These are phyloP conservation scores for Resseliella maxima DNA, from an alignment of 2,888 invertebrate species.

Conservation along the genomic window DNA sequence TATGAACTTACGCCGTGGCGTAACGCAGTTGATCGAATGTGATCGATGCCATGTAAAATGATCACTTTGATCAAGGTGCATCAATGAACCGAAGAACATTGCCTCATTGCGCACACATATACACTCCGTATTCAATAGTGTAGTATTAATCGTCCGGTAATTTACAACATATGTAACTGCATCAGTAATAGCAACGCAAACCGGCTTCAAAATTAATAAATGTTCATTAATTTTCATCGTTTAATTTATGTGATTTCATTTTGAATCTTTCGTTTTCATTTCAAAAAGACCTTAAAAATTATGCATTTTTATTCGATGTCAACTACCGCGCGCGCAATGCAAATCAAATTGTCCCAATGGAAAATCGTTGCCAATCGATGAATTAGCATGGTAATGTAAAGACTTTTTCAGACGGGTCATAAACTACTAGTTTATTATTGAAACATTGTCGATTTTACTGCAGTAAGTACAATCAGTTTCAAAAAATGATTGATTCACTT, in stretches of 20 bases:
- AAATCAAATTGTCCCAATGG: neutral
- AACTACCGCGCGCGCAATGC: conserved; percentile 1
- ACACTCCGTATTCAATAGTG: neutral
- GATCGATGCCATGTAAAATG: conserved; percentile 52
- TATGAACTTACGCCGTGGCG: neutral
- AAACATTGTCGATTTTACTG: neutral
- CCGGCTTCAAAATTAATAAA: conserved; percentile 53
- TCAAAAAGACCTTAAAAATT: conserved; percentile 42
- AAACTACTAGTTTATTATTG: neutral
- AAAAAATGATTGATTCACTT: conserved; percentile 49
- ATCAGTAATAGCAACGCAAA: neutral
- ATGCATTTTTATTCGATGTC: neutral
- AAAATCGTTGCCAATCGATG: neutral
- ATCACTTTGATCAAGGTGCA: conserved; percentile 37
- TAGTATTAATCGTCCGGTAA: conserved; percentile 28
- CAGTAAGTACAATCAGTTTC: neutral
- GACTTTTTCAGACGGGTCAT: neutral
- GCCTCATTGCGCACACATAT: neutral
- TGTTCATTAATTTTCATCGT: conserved; percentile 55
- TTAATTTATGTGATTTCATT: conserved; percentile 54
- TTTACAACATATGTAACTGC: conserved; percentile 27
- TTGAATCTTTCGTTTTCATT: neutral
- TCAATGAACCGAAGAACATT: too few relatives aligned
- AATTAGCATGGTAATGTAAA: neutral
- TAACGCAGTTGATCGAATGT: neutral